Evolutionary conservation across 2,888 invertebrate genomes (phyloP), one percentile per base, ranked within the genome.

Genomic region (Drosophila neutralis): DNA sequence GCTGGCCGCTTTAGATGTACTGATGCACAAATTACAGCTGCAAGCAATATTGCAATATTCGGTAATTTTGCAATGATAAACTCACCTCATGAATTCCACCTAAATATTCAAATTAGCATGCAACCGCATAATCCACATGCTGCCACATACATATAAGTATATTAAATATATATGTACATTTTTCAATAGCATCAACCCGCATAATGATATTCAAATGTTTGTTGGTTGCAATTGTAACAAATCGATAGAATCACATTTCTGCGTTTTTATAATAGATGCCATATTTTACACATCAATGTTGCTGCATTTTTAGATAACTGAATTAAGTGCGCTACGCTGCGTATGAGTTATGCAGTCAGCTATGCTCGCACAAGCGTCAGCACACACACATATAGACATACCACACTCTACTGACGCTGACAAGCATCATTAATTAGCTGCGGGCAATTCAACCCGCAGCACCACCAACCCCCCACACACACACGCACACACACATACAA

Each of bases 361-460:
- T 62, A 51, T 54, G 42, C 27, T 42, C 24, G 11, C 48, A 45
- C 45, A 24, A 4, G 24, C 15, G 24, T 24, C 21, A 18, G 11
- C n/a, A n/a, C 40, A 33, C 31, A 57, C 35, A 38, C 52, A 18
- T 8, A 24, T 24, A 24, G 4, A 24, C 45, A 6, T 24, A 2
- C 24, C 8, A 15, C 38, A 13, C n/a, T 38, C 8, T 56, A 31
- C 59, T 60, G 61, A 56, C 68, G 78, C 74, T 75, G 81, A 79
- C 79, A 75, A 87, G 82, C 89, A 76, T 77, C 87, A 85, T 89
- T 85, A 85, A 83, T 89, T 85, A 70, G 73, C 74, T 72, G 81
- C 61, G 76, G 76, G 66, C 64, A 71, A 54, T 60, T 38, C 65
- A 56, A 15, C 40, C 42, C 7, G 6, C 56, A 13, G 45, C 18